phyloP scores from a whole-genome alignment of 2,113 vertebrate species.

The Nothocercus nigrocapillus region DNA sequence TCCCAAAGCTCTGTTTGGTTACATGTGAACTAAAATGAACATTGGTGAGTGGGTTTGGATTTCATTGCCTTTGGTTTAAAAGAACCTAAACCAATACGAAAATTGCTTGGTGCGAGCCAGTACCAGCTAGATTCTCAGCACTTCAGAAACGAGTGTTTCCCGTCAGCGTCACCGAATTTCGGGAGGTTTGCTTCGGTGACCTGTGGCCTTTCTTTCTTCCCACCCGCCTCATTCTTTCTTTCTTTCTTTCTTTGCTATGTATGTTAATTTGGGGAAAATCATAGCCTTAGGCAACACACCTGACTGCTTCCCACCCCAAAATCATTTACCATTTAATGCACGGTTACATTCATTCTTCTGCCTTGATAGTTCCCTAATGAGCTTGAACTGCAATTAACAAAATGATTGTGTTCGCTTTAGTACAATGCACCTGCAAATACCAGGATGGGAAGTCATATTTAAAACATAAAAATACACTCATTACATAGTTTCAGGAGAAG shows the following conservation, averaged over 20 bases:
- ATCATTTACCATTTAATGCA: slow-evolving; percentile 74
- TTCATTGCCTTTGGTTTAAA: background rate
- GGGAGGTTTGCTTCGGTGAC: slow-evolving; percentile 49
- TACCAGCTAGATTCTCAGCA: background rate
- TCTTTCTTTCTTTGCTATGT: slow-evolving; percentile 50
- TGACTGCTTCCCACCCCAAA: slow-evolving; percentile 70
- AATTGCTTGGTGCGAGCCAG: background rate
- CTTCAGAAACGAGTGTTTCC: slow-evolving; percentile 2
- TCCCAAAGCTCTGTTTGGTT: background rate
- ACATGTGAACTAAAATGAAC: background rate
- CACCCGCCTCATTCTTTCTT: slow-evolving; percentile 35
- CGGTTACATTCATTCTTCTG: slow-evolving; percentile 71
- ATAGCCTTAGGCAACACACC: slow-evolving; percentile 65
- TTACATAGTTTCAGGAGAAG: slow-evolving; percentile 24
- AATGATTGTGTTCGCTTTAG: slow-evolving; percentile 71
- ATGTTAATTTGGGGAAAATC: slow-evolving; percentile 73
- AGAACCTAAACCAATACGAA: background rate
- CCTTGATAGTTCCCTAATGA: slow-evolving; percentile 75
- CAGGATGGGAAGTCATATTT: slow-evolving; percentile 56
- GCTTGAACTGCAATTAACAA: slow-evolving; percentile 76
- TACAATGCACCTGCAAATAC: slow-evolving; percentile 72
- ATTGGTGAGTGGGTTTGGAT: background rate
- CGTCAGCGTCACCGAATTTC: background rate
- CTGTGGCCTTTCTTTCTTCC: slow-evolving; percentile 67
- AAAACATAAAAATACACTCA: slow-evolving; percentile 11